phyloP scores from a whole-genome alignment of 1,140 invertebrate species.

The Mya arenaria region DNA sequence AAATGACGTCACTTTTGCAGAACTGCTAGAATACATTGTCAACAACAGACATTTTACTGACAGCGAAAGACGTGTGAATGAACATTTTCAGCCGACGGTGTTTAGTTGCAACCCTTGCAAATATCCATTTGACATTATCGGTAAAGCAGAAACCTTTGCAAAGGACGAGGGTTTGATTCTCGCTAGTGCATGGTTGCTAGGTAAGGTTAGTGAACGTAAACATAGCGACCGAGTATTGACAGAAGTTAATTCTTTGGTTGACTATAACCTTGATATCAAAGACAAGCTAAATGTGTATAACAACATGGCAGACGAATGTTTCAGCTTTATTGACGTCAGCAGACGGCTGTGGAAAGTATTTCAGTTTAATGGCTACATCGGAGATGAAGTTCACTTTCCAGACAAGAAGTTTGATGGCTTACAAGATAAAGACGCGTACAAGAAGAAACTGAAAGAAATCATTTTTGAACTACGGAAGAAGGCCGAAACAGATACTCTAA shows the following conservation, averaged over 20 bases:
- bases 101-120: conserved; percentile 55
- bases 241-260: conserved; percentile 29
- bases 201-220: not conserved
- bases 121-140: conserved; percentile 35
- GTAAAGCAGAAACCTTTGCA: conserved; percentile 42
- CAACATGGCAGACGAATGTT: conserved; percentile 19
- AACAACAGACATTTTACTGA: not conserved
- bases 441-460: conserved; percentile 15
- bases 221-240: not conserved
- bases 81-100: conserved; percentile 58
- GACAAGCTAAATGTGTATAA: not conserved
- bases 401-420: conserved; percentile 17
- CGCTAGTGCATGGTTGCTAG: not conserved
- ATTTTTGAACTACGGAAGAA: not conserved
- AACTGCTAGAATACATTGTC: conserved; percentile 56
- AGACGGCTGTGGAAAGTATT: conserved; percentile 26
- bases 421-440: conserved; percentile 10
- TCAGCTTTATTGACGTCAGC: not conserved
- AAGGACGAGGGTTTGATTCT: conserved; percentile 28
- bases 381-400: conserved; percentile 12
- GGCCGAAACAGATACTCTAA: not conserved
- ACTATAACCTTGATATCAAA: conserved; percentile 34
- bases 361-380: conserved; percentile 41
- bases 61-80: conserved; percentile 32
- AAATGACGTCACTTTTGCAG: conserved; percentile 62